Conservation (phyloP, 2,888 invertebrate genomes). For the Polyommatus iphigenia region DNA sequence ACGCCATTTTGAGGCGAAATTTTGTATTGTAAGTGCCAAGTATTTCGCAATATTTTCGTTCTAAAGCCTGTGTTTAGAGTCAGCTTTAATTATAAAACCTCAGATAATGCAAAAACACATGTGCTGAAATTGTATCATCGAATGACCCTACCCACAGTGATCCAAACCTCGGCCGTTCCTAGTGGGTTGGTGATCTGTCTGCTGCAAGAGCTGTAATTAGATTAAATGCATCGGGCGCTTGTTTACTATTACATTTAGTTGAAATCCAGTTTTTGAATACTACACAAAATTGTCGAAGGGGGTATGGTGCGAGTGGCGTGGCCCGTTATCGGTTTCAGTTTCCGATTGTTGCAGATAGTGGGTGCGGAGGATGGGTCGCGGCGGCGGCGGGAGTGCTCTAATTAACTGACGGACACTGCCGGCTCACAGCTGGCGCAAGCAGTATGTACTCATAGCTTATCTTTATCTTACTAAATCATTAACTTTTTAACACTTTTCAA, state of each 20-base stretch:
- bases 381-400: conserved; percentile 64
- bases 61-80: conserved; percentile 54
- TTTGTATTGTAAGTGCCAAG: conserved; percentile 81
- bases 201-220: conserved; percentile 67
- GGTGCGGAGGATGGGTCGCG: conserved; percentile 73
- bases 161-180: conserved; percentile 59
- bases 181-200: conserved; percentile 68
- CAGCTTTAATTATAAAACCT: conserved; percentile 41
- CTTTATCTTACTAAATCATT: conserved; percentile 15
- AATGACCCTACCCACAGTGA: conserved; percentile 47
- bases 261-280: background rate
- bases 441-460: conserved; percentile 54
- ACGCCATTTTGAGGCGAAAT: conserved; percentile 82
- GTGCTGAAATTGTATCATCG: conserved; percentile 46
- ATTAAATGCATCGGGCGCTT: conserved; percentile 50
- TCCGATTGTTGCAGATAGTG: conserved; percentile 78
- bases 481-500: background rate
- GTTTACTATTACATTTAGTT: background rate
- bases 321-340: conserved; percentile 70
- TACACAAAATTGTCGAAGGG: conserved; percentile 28
- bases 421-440: conserved; percentile 76
- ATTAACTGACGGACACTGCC: conserved; percentile 77
- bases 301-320: conserved; percentile 42
- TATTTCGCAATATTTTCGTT: conserved; percentile 77
- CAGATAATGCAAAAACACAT: conserved; percentile 50